A percentile compares a stretch with the other conserved stretches of the same genome.
Evolutionary conservation across 2,888 invertebrate genomes (phyloP).

Genomic region (Hydrotaea diabolus): DNA sequence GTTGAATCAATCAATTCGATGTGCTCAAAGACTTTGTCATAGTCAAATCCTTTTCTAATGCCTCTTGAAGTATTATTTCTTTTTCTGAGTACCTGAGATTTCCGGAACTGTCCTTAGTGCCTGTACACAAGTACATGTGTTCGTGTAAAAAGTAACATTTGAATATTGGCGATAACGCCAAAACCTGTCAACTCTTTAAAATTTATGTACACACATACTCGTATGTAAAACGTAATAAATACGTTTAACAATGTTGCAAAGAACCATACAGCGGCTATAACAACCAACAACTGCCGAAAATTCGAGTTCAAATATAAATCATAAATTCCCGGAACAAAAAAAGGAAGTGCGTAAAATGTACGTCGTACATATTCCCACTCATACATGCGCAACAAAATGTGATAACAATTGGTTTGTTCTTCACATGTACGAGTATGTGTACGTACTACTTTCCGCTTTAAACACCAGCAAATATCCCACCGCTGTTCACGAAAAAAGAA

Average conservation of each 20-base stretch:
- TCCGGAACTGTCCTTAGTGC: conserved; percentile 14
- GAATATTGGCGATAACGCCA: conserved; percentile 52
- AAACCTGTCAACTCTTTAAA: conserved; percentile 59
- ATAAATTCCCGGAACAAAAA: conserved; percentile 33
- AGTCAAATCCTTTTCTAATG: too few relatives aligned
- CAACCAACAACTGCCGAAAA: conserved; percentile 14
- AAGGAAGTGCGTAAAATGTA: conserved; percentile 22
- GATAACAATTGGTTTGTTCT: conserved; percentile 46
- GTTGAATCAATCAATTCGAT: too few relatives aligned
- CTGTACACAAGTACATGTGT: not conserved
- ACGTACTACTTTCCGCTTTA: conserved; percentile 14
- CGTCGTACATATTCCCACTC: not conserved
- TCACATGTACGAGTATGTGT: conserved; percentile 21
- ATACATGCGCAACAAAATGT: conserved; percentile 5
- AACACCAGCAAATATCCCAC: conserved; percentile 28
- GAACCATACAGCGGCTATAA: too few relatives aligned
- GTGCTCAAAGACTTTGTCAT: too few relatives aligned
- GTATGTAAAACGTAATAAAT: conserved; percentile 17
- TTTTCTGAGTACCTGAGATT: too few relatives aligned
- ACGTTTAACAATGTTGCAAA: conserved; percentile 41
- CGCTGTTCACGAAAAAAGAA: conserved; percentile 5
- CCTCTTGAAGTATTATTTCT: too few relatives aligned
- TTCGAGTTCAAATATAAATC: conserved; percentile 46
- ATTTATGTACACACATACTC: conserved; percentile 57
- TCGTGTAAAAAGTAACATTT: conserved; percentile 31